Percentiles rank a stretch among this genome's conserved stretches.
phyloP scores from a whole-genome alignment of 2,888 invertebrate genomes.

The Idaea straminata region DNA sequence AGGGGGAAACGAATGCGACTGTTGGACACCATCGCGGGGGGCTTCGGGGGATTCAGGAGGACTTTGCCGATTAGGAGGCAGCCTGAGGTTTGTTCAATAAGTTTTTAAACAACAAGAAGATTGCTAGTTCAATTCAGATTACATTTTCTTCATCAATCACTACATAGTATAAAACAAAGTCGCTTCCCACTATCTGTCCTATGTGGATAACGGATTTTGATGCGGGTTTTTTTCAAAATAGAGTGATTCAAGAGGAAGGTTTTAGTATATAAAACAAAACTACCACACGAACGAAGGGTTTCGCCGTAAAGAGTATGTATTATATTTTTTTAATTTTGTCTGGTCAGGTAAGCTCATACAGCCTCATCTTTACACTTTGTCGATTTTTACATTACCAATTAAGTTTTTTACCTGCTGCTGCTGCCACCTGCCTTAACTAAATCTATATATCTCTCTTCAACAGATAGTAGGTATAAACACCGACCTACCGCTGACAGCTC shows the following conservation, averaged over 20 bases:
- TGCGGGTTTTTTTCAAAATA: no score
- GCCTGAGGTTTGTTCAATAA: conserved; percentile 38
- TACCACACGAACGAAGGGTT: neutral
- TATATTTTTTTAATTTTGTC: no score
- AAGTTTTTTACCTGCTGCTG: no score
- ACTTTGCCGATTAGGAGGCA: conserved; percentile 31
- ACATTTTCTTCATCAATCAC: no score
- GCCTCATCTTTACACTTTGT: neutral
- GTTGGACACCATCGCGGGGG: conserved; percentile 52
- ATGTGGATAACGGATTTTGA: neutral
- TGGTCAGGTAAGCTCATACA: neutral
- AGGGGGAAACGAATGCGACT: conserved; percentile 53
- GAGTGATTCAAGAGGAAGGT: no score
- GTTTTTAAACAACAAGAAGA: neutral
- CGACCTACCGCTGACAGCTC: conserved; percentile 63
- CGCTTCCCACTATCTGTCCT: neutral
- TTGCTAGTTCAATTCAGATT: no score
- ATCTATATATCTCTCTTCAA: conserved; percentile 5
- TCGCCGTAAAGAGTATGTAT: neutral
- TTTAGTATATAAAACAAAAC: no score
- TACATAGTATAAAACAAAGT: neutral
- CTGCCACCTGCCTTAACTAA: conserved; percentile 7
- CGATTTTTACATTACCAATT: neutral
- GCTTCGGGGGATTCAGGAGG: conserved; percentile 45
- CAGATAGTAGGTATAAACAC: conserved; percentile 74